phyloP scores from a whole-genome alignment of 92 coral and sea anemone genomes.

The Parazoanthus darwini region DNA sequence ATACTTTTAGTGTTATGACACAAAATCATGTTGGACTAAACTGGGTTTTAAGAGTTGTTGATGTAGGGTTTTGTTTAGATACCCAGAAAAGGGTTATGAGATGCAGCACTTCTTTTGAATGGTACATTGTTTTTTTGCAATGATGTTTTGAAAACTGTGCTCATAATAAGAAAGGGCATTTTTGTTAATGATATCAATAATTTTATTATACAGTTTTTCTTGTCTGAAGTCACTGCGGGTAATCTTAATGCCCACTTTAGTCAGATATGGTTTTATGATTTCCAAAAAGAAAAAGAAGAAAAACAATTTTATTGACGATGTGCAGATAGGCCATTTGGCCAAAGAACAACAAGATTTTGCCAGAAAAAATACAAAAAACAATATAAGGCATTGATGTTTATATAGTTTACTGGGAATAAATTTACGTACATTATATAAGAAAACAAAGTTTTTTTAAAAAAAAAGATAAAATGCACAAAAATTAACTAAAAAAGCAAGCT shows the following conservation, averaged over 20 bases:
- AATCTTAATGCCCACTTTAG: background rate
- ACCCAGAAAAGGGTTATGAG: background rate
- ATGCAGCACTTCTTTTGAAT: background rate
- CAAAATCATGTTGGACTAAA: background rate
- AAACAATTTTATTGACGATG: background rate
- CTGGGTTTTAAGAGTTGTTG: background rate
- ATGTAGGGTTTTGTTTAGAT: background rate
- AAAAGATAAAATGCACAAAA: background rate
- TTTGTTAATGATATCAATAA: background rate
- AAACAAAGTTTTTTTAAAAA: background rate
- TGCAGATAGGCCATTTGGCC: background rate
- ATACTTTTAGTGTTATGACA: background rate
- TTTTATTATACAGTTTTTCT: background rate
- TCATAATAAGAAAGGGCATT: background rate
- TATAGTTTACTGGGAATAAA: background rate
- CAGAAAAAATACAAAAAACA: background rate
- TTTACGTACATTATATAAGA: background rate
- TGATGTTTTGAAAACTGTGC: background rate
- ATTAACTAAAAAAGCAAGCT: conserved; percentile 34
- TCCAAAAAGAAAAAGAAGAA: background rate
- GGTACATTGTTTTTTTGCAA: background rate
- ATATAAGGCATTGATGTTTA: background rate
- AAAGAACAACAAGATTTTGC: background rate
- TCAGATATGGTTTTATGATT: background rate
- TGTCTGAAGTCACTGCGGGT: background rate